These are phyloP conservation scores for Sipha flava DNA, from an alignment of 1,140 invertebrate genomes.

Conservation along the genomic window DNA sequence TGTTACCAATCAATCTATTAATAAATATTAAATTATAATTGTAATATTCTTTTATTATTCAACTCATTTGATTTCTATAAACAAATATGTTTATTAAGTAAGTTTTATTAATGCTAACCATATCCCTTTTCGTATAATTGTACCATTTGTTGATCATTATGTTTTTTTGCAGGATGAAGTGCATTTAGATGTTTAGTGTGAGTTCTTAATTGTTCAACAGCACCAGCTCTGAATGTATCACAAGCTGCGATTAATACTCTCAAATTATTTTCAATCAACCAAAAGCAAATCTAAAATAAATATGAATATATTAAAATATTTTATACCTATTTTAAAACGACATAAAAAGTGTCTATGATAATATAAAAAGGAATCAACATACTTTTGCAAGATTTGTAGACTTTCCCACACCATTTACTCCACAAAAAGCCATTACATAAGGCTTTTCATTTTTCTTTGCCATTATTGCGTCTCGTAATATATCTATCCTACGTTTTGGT, in stretches of 20 bases:
- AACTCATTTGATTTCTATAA: too few relatives aligned
- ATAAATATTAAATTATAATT: too few relatives aligned
- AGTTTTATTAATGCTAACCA: constrained; percentile 51
- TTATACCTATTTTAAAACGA: neutral
- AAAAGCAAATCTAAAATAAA: constrained; percentile 85
- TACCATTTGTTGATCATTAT: constrained; percentile 68
- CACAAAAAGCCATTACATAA: constrained; percentile 96
- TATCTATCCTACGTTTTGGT: constrained; percentile 90
- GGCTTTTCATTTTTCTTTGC: constrained; percentile 72
- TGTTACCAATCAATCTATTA: too few relatives aligned
- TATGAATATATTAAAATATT: neutral
- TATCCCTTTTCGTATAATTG: constrained; percentile 96
- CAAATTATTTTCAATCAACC: constrained; percentile 96
- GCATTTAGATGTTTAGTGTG: constrained; percentile 91
- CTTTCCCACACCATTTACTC: constrained; percentile 99
- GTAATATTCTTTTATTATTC: too few relatives aligned
- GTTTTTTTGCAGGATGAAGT: constrained; percentile 72
- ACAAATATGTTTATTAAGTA: too few relatives aligned
- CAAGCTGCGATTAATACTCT: constrained; percentile 96
- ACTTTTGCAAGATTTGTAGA: constrained; percentile 97
- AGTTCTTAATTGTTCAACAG: constrained; percentile 95
- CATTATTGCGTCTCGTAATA: constrained; percentile 90
- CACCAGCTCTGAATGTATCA: constrained; percentile 98
- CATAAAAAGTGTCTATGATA: neutral
- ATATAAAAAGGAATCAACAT: neutral